phyloP scores from a whole-genome alignment of 2,888 invertebrate genomes.

The Homarus gammarus region DNA sequence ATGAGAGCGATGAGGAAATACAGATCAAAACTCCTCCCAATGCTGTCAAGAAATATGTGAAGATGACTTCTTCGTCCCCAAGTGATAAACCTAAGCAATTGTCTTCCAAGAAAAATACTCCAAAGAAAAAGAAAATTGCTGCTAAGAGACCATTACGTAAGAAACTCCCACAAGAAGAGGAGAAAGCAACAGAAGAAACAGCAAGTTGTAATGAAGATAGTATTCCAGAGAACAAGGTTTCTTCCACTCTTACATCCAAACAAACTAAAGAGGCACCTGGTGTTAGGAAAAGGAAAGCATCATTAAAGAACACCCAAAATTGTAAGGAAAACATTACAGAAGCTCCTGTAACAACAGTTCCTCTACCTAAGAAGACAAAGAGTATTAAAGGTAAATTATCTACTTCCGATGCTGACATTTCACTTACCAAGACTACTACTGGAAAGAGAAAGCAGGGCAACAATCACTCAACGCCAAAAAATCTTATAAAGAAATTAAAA shows the following conservation, averaged over 20 bases:
- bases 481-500: too few relatives aligned
- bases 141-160: not conserved
- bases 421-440: too few relatives aligned
- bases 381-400: too few relatives aligned
- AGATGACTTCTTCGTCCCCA: not conserved
- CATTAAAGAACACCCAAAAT: not conserved
- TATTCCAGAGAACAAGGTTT: not conserved
- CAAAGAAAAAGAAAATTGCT: not conserved
- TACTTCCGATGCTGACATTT: too few relatives aligned
- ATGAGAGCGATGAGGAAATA: conserved; percentile 72
- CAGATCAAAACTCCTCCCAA: conserved; percentile 75
- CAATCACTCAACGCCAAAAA: too few relatives aligned
- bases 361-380: too few relatives aligned
- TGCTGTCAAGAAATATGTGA: conserved; percentile 42
- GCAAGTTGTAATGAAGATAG: not conserved
- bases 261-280: not conserved
- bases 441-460: too few relatives aligned
- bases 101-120: too few relatives aligned
- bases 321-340: not conserved
- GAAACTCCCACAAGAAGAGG: not conserved
- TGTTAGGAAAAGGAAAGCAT: not conserved
- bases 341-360: not conserved
- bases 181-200: not conserved
- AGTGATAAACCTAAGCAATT: not conserved
- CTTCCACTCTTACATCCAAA: not conserved